These are phyloP conservation scores for Vireo altiloquus DNA, from an alignment of 2,113 vertebrate genomes.

Conservation along the genomic window DNA sequence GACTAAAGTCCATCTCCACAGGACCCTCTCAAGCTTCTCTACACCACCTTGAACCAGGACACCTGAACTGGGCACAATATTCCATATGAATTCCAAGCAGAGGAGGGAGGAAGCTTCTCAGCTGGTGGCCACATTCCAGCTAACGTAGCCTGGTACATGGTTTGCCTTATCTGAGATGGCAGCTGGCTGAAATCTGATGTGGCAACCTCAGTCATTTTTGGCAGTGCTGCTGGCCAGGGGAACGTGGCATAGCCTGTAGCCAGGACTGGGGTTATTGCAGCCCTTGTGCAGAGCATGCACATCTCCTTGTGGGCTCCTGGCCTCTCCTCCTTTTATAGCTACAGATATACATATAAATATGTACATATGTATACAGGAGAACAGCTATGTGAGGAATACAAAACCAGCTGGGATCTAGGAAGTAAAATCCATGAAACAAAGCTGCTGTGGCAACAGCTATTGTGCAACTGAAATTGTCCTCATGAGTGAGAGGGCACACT, in stretches of 20 bases:
- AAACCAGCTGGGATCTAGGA: neutral
- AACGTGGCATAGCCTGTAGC: fast-evolving
- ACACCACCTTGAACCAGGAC: neutral
- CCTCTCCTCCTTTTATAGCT: neutral
- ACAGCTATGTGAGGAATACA: neutral
- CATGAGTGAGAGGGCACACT: neutral
- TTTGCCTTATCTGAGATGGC: neutral
- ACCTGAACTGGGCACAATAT: neutral
- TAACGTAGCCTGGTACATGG: neutral
- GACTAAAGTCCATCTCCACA: neutral
- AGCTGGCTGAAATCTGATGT: neutral
- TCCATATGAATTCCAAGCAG: neutral
- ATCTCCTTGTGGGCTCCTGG: neutral
- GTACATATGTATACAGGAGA: neutral
- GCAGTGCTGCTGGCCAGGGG: neutral
- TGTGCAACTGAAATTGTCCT: neutral
- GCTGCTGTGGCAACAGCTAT: neutral
- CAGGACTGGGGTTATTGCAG: neutral
- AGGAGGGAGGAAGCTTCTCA: neutral
- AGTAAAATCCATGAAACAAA: neutral
- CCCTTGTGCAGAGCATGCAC: neutral
- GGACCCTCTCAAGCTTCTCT: neutral
- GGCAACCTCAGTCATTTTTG: neutral
- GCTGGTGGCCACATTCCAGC: neutral
- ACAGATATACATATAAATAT: neutral